These are phyloP conservation scores for Pipistrellus kuhlii DNA, from an alignment of 2,797 vertebrate genomes.

Conservation along the genomic window DNA sequence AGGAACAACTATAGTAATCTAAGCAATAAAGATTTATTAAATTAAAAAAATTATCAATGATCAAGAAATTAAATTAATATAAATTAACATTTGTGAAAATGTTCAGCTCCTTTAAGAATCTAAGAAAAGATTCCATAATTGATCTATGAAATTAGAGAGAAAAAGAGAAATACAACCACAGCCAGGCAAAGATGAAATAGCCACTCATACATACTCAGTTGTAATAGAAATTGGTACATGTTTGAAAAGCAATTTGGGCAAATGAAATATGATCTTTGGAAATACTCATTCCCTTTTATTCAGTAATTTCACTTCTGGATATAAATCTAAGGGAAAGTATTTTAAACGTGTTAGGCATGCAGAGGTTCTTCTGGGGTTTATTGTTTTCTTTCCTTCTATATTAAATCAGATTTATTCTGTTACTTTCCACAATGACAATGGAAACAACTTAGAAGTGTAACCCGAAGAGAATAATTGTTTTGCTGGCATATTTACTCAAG, in stretches of 20 bases:
- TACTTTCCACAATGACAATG: slow-evolving; percentile 30
- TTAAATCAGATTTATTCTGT: background rate
- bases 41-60: background rate
- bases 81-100: background rate
- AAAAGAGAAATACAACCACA: background rate
- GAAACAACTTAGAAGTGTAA: background rate
- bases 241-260: slow-evolving; percentile 30
- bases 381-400: background rate
- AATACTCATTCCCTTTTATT: background rate
- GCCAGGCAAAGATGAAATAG: background rate
- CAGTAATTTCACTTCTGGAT: background rate
- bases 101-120: background rate
- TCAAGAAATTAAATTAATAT: background rate
- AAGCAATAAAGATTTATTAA: no score
- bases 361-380: background rate
- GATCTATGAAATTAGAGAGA: background rate
- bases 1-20: no score
- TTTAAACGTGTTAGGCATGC: background rate
- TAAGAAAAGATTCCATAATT: background rate
- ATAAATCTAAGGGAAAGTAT: background rate
- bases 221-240: background rate
- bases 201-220: background rate
- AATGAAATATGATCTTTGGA: slow-evolving; percentile 28
- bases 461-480: background rate
- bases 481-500: background rate